Evolutionary conservation across 1,140 invertebrate species (phyloP).

Genomic region (Drosophila ogumai): DNA sequence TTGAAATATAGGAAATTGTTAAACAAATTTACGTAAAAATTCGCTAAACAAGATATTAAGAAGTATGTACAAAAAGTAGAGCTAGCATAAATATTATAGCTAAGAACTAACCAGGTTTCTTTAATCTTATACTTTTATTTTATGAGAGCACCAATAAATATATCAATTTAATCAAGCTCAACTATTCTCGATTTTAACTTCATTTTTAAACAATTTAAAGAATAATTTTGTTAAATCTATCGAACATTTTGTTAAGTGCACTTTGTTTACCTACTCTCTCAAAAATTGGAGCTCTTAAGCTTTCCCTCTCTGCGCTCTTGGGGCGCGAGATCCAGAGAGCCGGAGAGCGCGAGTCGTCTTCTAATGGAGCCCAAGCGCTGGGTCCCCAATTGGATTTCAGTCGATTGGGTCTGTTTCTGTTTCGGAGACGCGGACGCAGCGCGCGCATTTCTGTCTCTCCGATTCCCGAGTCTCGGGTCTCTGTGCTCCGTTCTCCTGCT

Average conservation of each 20-base stretch:
- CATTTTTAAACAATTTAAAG: not conserved
- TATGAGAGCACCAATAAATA: no score
- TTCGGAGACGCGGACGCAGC: slow-evolving; percentile 47
- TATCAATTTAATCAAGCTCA: no score
- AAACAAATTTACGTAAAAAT: no score
- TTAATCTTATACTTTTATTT: no score
- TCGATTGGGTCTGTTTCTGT: slow-evolving; percentile 65
- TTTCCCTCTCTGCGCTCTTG: slow-evolving; percentile 11
- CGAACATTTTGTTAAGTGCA: slow-evolving; percentile 20
- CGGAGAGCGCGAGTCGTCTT: slow-evolving; percentile 23
- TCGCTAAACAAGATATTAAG: no score
- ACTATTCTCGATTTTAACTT: no score
- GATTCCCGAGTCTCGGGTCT: slow-evolving; percentile 3
- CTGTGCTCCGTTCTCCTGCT: slow-evolving; percentile 13
- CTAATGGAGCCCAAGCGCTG: slow-evolving; percentile 41
- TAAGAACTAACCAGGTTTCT: no score
- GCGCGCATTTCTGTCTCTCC: slow-evolving; percentile 34
- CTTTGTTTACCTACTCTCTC: slow-evolving; percentile 39
- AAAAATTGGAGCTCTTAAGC: not conserved
- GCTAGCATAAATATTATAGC: no score
- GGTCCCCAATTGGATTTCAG: slow-evolving; percentile 65
- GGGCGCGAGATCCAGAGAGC: slow-evolving; percentile 3
- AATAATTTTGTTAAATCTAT: not conserved
- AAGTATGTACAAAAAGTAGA: no score
- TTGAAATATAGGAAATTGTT: no score